Evolutionary conservation across 2,888 invertebrate genomes (phyloP).

Genomic region (Subacronicta megacephala): DNA sequence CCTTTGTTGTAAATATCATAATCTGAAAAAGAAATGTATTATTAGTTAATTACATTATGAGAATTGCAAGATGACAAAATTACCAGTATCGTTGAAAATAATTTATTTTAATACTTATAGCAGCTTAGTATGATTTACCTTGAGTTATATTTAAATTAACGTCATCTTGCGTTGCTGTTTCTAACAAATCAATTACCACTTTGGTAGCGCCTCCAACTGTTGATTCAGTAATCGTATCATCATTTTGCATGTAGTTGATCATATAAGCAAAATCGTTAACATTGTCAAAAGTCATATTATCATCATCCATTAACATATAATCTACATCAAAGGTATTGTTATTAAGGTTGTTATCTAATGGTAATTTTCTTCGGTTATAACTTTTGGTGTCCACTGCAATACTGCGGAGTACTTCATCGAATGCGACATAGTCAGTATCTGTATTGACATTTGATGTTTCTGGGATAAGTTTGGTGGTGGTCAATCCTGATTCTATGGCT

Average conservation of each 20-base stretch:
- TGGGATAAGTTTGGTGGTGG: not conserved
- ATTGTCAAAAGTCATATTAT: slow-evolving; percentile 28
- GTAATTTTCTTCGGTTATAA: slow-evolving; percentile 54
- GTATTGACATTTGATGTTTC: slow-evolving; percentile 4
- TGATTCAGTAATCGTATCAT: slow-evolving; percentile 20
- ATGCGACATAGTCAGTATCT: slow-evolving; percentile 63
- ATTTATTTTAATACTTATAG: not conserved
- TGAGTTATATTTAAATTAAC: slow-evolving; percentile 19
- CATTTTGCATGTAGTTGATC: slow-evolving; percentile 21
- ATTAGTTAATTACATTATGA: too few relatives aligned
- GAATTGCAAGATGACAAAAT: too few relatives aligned
- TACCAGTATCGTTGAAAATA: too few relatives aligned
- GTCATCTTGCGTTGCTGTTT: slow-evolving; percentile 35
- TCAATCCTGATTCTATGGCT: not conserved
- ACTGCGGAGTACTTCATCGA: slow-evolving; percentile 68
- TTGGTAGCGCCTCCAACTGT: slow-evolving; percentile 33
- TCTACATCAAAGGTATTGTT: slow-evolving; percentile 40
- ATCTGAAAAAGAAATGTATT: slow-evolving; percentile 29
- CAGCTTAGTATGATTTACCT: slow-evolving; percentile 21
- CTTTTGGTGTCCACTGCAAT: slow-evolving; percentile 58
- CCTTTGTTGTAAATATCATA: slow-evolving; percentile 29
- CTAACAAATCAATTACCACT: slow-evolving; percentile 60
- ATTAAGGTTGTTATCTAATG: slow-evolving; percentile 32
- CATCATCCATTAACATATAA: slow-evolving; percentile 47
- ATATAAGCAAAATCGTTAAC: slow-evolving; percentile 18